Evolutionary conservation across 1,140 invertebrate species (phyloP), one percentile per base, ranked within the genome.

Genomic region (Formica selysi): DNA sequence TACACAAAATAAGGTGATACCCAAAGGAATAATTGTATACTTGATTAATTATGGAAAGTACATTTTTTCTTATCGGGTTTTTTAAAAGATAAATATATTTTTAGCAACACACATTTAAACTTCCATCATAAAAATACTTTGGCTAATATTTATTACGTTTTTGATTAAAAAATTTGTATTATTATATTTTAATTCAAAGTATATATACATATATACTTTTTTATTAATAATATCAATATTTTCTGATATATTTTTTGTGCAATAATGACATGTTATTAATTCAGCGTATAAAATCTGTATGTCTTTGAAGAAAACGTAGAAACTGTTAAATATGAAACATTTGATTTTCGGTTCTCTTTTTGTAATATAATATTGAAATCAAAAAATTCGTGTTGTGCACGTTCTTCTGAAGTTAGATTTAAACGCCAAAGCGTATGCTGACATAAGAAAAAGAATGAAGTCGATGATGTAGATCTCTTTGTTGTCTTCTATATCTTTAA

Each of bases 401-500:
- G 64, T 59, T 36, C n/a, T 86, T 87, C 90, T 44, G 65, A n/a
- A 83, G 11, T 10, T 65, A 85, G 32, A 38, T 8, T 76, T 6
- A 8, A 48, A 64, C 59, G 1, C 29, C 11, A 0, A 54, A 89
- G 65, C 71, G 71, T 38, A 3, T 73, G 26, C 5, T n/a, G 38
- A 41, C 38, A n/a, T 7, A 1, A 51, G 0, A 48, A 68, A 76
- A 38, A 41, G 26, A 70, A 65, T 44, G 6, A 48, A 26, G 73
- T 68, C 71, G 78, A 76, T 86, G 26, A n/a, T n/a, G 54, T 36
- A 90, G 76, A 61, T 79, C 6, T 79, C 81, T 83, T 67, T 62
- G 19, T 81, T 90, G 51, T 54, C 65, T 48, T 38, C 5, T n/a
- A n/a, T n/a, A n/a, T n/a, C n/a, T n/a, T n/a, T n/a, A 19, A 38